Conservation (phyloP, 2,797 vertebrate species). For the Paedocypris micromegethes region DNA sequence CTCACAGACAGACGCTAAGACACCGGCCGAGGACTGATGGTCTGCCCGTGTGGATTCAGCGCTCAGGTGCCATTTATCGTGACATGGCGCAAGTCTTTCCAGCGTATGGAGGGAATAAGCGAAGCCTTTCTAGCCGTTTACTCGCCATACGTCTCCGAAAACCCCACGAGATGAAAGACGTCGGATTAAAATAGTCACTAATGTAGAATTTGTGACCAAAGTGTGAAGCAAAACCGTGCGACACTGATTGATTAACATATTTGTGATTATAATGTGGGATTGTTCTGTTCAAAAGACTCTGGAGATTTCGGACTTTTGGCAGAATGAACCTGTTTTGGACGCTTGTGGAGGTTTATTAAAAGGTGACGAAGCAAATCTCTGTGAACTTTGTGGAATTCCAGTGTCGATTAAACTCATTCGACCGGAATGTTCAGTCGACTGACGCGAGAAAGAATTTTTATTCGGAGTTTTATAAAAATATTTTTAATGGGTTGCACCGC, state of each 20-base stretch:
- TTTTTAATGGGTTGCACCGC: too few relatives aligned
- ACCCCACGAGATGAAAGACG: conserved; percentile 43
- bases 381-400: too few relatives aligned
- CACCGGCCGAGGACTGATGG: conserved; percentile 55
- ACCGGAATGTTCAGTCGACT: too few relatives aligned
- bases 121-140: conserved; percentile 55
- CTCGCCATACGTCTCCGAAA: conserved; percentile 52
- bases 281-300: too few relatives aligned
- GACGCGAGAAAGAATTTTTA: too few relatives aligned
- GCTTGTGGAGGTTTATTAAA: too few relatives aligned
- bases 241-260: conserved; percentile 1
- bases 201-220: conserved; percentile 56
- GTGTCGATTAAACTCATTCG: too few relatives aligned
- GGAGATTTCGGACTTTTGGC: too few relatives aligned
- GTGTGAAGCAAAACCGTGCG: conserved; percentile 44
- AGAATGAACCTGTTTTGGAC: too few relatives aligned
- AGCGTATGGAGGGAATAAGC: conserved; percentile 37
- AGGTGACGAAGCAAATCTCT: too few relatives aligned
- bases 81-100: conserved; percentile 62
- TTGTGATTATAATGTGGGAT: too few relatives aligned
- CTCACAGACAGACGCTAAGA: conserved; percentile 57
- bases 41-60: conserved; percentile 61
- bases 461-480: too few relatives aligned
- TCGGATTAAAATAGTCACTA: conserved; percentile 53
- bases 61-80: conserved; percentile 61